Percentiles rank a stretch among this genome's conserved stretches.
Conservation (phyloP, 1,140 invertebrate genomes). For the Thalassaphorura encarpata region DNA sequence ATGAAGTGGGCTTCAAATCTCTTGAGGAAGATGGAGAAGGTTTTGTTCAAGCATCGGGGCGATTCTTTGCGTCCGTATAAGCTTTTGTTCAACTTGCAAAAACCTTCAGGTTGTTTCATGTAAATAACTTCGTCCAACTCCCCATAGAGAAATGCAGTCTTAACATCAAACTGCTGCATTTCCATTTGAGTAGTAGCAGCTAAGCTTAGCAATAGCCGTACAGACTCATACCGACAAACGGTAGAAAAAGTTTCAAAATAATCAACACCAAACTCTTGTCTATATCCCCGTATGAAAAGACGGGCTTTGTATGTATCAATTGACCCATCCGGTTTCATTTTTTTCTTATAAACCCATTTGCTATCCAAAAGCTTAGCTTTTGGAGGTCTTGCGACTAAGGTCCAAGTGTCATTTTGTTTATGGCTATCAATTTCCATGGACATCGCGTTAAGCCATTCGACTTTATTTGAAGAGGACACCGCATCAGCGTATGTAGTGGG, state of each 20-base stretch:
- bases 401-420: constrained; percentile 30
- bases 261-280: constrained; percentile 29
- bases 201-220: constrained; percentile 33
- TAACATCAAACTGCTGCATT: constrained; percentile 14
- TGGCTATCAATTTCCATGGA: constrained; percentile 22
- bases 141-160: constrained; percentile 33
- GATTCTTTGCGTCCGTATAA: constrained; percentile 17
- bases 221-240: constrained; percentile 32
- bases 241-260: constrained; percentile 35
- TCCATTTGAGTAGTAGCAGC: neutral
- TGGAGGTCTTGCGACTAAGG: constrained; percentile 30
- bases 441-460: constrained; percentile 25
- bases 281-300: constrained; percentile 33
- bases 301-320: constrained; percentile 31
- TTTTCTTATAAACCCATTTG: constrained; percentile 22
- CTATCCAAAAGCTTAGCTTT: neutral
- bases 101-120: constrained; percentile 31
- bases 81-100: constrained; percentile 6
- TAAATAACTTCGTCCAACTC: constrained; percentile 32
- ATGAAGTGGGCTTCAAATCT: constrained; percentile 34
- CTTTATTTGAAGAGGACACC: constrained; percentile 9
- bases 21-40: constrained; percentile 29
- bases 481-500: constrained; percentile 19
- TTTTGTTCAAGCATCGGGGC: constrained; percentile 37
- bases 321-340: constrained; percentile 3